phyloP scores from a whole-genome alignment of 2,113 vertebrate genomes.

The Malaclemys terrapin region DNA sequence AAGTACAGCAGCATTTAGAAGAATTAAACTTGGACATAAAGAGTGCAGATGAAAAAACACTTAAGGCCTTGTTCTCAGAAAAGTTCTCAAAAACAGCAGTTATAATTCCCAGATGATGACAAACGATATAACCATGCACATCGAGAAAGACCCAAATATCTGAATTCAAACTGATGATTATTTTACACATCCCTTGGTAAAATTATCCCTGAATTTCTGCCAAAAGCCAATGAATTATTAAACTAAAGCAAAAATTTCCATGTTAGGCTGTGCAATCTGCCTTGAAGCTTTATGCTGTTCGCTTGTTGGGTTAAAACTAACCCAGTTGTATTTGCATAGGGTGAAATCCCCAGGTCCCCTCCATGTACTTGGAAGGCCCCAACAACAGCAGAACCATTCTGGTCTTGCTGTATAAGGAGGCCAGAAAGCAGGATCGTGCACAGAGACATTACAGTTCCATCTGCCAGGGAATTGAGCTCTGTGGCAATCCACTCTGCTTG shows the following conservation, averaged over 20 bases:
- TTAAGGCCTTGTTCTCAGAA: background rate
- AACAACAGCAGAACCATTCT: background rate
- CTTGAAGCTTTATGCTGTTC: background rate
- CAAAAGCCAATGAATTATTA: background rate
- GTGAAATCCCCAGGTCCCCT: background rate
- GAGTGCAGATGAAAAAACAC: background rate
- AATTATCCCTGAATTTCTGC: background rate
- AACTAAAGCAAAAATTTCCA: background rate
- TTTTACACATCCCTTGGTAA: background rate
- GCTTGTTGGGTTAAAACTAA: background rate
- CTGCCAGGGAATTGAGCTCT: background rate
- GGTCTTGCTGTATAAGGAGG: fast-evolving
- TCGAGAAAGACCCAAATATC: background rate
- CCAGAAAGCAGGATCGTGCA: fast-evolving
- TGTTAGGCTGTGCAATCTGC: background rate
- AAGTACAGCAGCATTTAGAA: background rate
- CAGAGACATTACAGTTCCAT: background rate
- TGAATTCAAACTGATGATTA: fast-evolving
- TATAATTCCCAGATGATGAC: background rate
- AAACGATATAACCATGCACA: background rate
- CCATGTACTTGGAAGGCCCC: background rate
- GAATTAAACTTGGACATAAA: background rate
- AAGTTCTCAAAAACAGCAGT: background rate
- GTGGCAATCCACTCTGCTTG: background rate
- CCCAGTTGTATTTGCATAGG: background rate